Conservation (phyloP, 30 jellyfish, hydroid and myxozoan species). For the Hydra vulgaris region DNA sequence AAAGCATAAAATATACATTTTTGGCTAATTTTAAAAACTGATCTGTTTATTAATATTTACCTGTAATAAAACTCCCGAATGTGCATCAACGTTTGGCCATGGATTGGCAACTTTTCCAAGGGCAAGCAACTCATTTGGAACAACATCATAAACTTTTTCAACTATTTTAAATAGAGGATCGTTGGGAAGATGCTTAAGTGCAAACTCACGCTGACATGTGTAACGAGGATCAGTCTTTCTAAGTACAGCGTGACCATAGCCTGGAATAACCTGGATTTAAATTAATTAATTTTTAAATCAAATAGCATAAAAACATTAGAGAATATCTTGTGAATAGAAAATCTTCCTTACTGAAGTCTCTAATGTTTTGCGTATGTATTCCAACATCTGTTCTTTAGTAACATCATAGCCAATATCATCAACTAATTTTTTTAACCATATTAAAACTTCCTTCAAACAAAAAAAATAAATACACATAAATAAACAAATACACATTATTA, state of each 20-base stretch:
- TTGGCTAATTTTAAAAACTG: too few relatives aligned
- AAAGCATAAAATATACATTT: too few relatives aligned
- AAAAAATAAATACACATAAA: too few relatives aligned
- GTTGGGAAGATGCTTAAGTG: conserved; percentile 78
- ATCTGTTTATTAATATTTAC: conserved; percentile 17
- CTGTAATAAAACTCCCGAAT: conserved; percentile 92
- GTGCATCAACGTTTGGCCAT: conserved; percentile 99
- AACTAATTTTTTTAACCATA: conserved; percentile 53
- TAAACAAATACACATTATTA: too few relatives aligned
- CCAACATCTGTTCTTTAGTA: conserved; percentile 55
- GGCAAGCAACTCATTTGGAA: conserved; percentile 74
- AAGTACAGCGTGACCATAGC: conserved; percentile 99
- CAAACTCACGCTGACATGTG: conserved; percentile 95
- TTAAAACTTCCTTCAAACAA: conserved; percentile 62
- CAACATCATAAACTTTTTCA: conserved; percentile 78
- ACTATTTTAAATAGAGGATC: conserved; percentile 85
- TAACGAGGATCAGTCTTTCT: conserved; percentile 99
- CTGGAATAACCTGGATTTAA: conserved; percentile 97
- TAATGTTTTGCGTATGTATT: conserved; percentile 67
- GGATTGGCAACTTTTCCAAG: conserved; percentile 99
- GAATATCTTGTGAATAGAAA: too few relatives aligned
- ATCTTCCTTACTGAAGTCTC: conserved; percentile 59
- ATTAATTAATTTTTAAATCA: too few relatives aligned
- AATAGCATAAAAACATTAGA: too few relatives aligned
- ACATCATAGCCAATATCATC: conserved; percentile 69